A percentile compares a stretch with the other conserved stretches of the same genome.
Evolutionary conservation across 2,888 invertebrate species (phyloP).

Genomic region (Nomada lathburiana): DNA sequence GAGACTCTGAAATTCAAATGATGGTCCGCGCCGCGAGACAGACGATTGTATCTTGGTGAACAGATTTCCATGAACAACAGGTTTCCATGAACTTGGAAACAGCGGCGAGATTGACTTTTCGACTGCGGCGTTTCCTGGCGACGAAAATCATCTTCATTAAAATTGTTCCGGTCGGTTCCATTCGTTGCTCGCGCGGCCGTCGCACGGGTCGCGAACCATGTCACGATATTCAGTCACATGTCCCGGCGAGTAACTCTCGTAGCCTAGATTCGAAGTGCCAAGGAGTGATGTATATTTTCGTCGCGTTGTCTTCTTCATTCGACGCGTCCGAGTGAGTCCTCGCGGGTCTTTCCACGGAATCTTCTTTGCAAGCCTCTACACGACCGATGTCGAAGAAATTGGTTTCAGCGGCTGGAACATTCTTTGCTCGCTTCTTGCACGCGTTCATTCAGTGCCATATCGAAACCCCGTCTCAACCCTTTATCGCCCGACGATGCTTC

Average conservation of each 20-base stretch:
- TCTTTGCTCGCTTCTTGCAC: not conserved
- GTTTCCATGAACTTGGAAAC: too few species aligned
- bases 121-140: slow-evolving; percentile 62
- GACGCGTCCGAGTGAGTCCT: not conserved
- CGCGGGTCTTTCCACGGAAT: not conserved
- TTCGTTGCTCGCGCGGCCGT: slow-evolving; percentile 77
- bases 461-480: too few species aligned
- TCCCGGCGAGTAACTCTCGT: slow-evolving; percentile 65
- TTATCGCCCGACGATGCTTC: too few species aligned
- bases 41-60: not conserved
- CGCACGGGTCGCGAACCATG: slow-evolving; percentile 77
- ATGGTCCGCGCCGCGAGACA: not conserved
- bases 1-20: too few species aligned
- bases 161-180: slow-evolving; percentile 77
- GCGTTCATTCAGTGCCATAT: too few species aligned
- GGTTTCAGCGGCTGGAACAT: not conserved
- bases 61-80: too few species aligned
- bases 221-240: slow-evolving; percentile 73
- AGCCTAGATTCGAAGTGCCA: slow-evolving; percentile 72
- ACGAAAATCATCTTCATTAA: slow-evolving; percentile 76
- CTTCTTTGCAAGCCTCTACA: not conserved
- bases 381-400: not conserved
- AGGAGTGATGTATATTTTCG: slow-evolving; percentile 45
- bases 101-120: slow-evolving; percentile 29
- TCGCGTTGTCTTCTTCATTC: slow-evolving; percentile 9